Evolutionary conservation across 2,113 vertebrate species (phyloP).

Genomic region (Gasterosteus aculeatus): DNA sequence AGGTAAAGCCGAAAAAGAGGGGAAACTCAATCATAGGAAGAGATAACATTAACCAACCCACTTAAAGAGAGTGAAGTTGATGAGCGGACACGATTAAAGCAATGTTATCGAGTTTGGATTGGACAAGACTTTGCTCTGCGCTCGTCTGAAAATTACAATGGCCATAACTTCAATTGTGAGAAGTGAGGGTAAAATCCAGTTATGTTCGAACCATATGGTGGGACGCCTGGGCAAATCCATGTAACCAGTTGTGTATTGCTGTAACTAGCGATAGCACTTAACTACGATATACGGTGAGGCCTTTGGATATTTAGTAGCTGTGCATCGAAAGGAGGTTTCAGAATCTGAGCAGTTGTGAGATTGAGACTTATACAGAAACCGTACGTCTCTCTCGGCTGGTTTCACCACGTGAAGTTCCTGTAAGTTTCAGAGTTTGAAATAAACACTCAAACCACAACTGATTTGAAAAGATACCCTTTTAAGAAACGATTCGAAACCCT

Average conservation of each 20-base stretch:
- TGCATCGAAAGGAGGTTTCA: conserved; percentile 15
- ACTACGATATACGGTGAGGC: conserved; percentile 54
- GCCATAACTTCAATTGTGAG: conserved; percentile 68
- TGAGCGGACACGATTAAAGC: conserved; percentile 80
- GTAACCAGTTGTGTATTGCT: conserved; percentile 73
- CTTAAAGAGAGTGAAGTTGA: conserved; percentile 82
- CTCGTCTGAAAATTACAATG: conserved; percentile 76
- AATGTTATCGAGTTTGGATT: conserved; percentile 83
- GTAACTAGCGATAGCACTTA: conserved; percentile 65
- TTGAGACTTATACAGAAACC: conserved; percentile 15
- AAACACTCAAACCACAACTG: conserved; percentile 36
- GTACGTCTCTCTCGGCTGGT: conserved; percentile 20
- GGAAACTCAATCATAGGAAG: conserved; percentile 95
- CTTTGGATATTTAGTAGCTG: conserved; percentile 34
- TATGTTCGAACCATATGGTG: conserved; percentile 65
- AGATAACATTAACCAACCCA: conserved; percentile 89
- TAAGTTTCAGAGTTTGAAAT: conserved; percentile 27
- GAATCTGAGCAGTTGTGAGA: conserved; percentile 26
- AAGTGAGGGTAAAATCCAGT: conserved; percentile 72
- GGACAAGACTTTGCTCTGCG: conserved; percentile 79
- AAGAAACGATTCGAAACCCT: not conserved
- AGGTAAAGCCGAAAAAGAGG: conserved; percentile 96
- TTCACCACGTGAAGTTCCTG: conserved; percentile 33
- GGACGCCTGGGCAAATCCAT: conserved; percentile 58
- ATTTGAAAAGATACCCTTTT: conserved; percentile 19